Base-by-base conservation (phyloP, 2,888 invertebrate genomes). In the Hypselothyrea guttata region DNA sequence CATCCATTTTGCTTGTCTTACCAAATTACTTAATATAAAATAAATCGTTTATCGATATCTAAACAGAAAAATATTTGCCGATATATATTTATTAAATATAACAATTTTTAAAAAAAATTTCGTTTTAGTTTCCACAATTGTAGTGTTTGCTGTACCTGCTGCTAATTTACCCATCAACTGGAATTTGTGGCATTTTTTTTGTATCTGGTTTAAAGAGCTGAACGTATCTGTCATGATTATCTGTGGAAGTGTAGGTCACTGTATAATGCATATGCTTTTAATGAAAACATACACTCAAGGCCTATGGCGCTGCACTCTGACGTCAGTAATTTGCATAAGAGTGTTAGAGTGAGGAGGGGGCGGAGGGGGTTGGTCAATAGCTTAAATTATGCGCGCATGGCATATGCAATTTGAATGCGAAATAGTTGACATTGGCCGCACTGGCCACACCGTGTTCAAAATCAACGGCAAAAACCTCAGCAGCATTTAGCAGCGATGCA, bases 401-500 rank as follows among this genome's bases (percentile, higher is more conserved):
- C 78, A 74, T 84, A 75, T 61, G 62, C 68, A 78, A 84, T 84
- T 84, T 64, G 66, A 61, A 71, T 78, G 41, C 16, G 54, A 60
- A 74, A 71, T 64, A 71, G 71, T 65, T 77, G 62, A 56, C 68
- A 56, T 53, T 56, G 54, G 58, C 47, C 55, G 35, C 55, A 51
- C 30, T 16, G 12, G 34, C 11, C 30, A 30, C 35, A 31, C 28
- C 71, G 79, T 56, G 57, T n/a, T n/a, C 51, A 66, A 77, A 73
- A 76, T 76, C 79, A 79, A 60, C 68, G 66, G 22, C 51, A 68
- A 62, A 75, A 79, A 79, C 79, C 79, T 75, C 86, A 85, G 71
- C 42, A 63, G 52, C 81, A 79, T 79, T 79, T 79, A 79, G 81
- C 77, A 75, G 62, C 62, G 62, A 76, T 79, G 86, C 84, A 79